These are phyloP conservation scores for Tromatobia lineatoria DNA, from an alignment of 2,888 invertebrate genomes.

Conservation along the genomic window DNA sequence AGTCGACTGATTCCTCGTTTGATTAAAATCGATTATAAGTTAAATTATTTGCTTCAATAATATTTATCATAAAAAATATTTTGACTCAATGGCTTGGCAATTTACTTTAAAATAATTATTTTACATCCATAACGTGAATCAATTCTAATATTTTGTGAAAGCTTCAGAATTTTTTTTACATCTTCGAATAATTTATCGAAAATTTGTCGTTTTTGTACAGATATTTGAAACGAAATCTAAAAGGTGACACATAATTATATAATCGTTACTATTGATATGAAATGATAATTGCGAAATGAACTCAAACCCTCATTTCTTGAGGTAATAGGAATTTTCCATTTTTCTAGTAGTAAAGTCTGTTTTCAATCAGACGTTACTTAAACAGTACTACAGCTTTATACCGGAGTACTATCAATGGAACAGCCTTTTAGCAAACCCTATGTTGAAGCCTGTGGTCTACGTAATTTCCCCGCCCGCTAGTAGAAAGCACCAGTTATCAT, in stretches of 20 bases:
- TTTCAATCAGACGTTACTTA: background rate
- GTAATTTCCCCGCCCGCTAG: slow-evolving; percentile 19
- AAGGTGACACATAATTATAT: too few relatives aligned
- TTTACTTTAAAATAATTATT: too few relatives aligned
- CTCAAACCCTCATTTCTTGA: background rate
- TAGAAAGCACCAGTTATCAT: slow-evolving; percentile 16
- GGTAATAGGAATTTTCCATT: background rate
- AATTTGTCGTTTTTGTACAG: too few relatives aligned
- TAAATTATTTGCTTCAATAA: background rate
- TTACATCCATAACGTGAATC: too few relatives aligned
- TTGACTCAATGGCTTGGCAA: too few relatives aligned
- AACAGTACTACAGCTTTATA: background rate
- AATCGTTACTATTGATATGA: too few relatives aligned
- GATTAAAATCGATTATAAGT: background rate
- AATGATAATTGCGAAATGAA: too few relatives aligned
- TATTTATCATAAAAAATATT: too few relatives aligned
- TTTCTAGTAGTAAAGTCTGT: slow-evolving; percentile 1
- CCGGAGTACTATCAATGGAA: background rate
- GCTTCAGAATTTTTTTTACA: too few relatives aligned
- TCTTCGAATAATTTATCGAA: too few relatives aligned
- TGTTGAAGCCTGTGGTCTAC: background rate
- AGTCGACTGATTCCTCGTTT: background rate
- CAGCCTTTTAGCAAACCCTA: background rate
- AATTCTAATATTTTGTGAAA: too few relatives aligned
- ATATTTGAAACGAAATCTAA: too few relatives aligned